A percentile compares a stretch with the other conserved stretches of the same genome.
Evolutionary conservation across 1,140 invertebrate species (phyloP).

Genomic region (Achroia grisella): DNA sequence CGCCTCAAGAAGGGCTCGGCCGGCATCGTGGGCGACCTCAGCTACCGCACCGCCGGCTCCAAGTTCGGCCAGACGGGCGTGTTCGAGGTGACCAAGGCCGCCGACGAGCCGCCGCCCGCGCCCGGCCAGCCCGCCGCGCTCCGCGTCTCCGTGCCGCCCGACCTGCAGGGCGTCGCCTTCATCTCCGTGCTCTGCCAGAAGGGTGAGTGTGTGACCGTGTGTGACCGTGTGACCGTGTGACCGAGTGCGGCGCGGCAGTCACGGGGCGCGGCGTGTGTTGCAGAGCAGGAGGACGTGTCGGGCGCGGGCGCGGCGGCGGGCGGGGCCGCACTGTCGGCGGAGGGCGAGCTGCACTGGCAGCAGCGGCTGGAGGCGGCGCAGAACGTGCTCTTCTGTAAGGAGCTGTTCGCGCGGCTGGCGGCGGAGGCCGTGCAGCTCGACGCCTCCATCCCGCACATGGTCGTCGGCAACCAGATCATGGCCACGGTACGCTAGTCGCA

Average conservation of each 20-base stretch:
- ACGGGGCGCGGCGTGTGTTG: background rate
- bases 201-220: no score
- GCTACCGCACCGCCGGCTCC: conserved; percentile 94
- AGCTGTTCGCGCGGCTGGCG: conserved; percentile 95
- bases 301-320: conserved; percentile 84
- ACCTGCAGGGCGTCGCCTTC: conserved; percentile 95
- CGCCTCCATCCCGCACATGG: conserved; percentile 95
- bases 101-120: conserved; percentile 80
- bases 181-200: conserved; percentile 96
- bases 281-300: conserved; percentile 89
- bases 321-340: conserved; percentile 80
- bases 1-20: conserved; percentile 96
- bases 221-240: no score
- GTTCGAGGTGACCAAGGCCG: conserved; percentile 96
- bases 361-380: conserved; percentile 96
- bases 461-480: conserved; percentile 97
- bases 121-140: conserved; percentile 81
- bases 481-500: conserved; percentile 79
- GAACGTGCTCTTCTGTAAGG: conserved; percentile 98
- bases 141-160: conserved; percentile 92
- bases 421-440: conserved; percentile 95
- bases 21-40: conserved; percentile 96
- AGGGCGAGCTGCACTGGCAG: conserved; percentile 93
- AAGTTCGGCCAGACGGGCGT: conserved; percentile 94
- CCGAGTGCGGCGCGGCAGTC: no score